phyloP scores from a whole-genome alignment of 2,113 vertebrate genomes.

The Ibidorhyncha struthersii region DNA sequence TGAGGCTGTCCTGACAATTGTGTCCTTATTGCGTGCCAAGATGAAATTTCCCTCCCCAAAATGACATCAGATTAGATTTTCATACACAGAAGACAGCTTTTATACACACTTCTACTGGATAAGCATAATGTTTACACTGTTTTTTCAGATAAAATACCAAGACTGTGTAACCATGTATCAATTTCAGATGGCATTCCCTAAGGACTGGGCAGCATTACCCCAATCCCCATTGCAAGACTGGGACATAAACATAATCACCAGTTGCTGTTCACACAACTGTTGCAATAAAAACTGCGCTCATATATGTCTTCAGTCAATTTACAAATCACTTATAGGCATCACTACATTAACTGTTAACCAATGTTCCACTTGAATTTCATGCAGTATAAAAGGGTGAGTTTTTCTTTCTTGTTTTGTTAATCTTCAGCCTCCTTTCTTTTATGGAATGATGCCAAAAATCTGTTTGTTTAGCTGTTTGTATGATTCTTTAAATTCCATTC shows the following conservation, averaged over 20 bases:
- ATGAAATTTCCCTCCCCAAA: not conserved
- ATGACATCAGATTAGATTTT: not conserved
- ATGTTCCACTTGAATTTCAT: not conserved
- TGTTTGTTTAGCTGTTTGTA: slow-evolving; percentile 34
- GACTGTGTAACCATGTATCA: not conserved
- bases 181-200: not conserved
- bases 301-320: not conserved
- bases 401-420: not conserved
- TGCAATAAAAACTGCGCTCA: not conserved
- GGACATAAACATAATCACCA: not conserved
- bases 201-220: not conserved
- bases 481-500: not conserved
- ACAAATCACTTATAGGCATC: not conserved
- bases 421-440: not conserved
- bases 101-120: not conserved
- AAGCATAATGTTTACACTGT: not conserved
- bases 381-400: not conserved
- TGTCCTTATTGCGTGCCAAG: not conserved
- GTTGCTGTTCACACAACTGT: not conserved
- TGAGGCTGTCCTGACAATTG: not conserved
- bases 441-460: not conserved
- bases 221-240: not conserved
- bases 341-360: not conserved
- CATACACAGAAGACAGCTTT: not conserved
- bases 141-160: not conserved